Conservation (phyloP, 2,888 invertebrate genomes). For the Pogonocherus hispidulus region DNA sequence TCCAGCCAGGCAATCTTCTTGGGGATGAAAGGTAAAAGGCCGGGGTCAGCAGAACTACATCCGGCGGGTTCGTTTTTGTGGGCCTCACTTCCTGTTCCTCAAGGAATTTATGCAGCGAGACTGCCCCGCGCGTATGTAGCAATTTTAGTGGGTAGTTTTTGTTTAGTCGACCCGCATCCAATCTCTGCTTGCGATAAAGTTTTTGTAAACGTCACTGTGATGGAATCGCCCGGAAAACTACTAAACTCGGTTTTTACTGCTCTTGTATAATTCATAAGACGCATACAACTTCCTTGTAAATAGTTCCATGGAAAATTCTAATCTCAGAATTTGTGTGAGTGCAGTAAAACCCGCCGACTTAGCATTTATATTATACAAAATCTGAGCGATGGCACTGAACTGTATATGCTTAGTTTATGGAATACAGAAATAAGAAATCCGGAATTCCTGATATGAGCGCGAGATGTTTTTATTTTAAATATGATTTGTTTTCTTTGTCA, state of each 20-base stretch:
- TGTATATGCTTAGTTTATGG: slow-evolving; percentile 1
- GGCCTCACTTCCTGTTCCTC: slow-evolving; percentile 13
- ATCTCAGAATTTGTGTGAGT: slow-evolving; percentile 34
- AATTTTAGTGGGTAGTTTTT: slow-evolving; percentile 25
- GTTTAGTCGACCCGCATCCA: slow-evolving; percentile 17
- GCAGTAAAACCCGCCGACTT: slow-evolving; percentile 12
- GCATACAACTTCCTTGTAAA: slow-evolving; percentile 30
- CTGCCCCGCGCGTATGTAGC: slow-evolving; percentile 6
- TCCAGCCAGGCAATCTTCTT: not conserved
- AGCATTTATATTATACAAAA: slow-evolving; percentile 24
- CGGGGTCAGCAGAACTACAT: not conserved
- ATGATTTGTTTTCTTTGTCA: too few relatives aligned
- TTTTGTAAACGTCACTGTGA: slow-evolving; percentile 17
- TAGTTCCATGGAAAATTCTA: slow-evolving; percentile 41
- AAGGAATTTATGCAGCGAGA: slow-evolving; percentile 13
- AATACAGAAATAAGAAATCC: slow-evolving; percentile 1
- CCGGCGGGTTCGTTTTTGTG: not conserved
- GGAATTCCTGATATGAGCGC: too few relatives aligned
- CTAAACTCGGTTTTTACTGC: slow-evolving; percentile 30
- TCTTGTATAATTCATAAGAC: slow-evolving; percentile 44
- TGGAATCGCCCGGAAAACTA: slow-evolving; percentile 27
- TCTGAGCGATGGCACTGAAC: not conserved
- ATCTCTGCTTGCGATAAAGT: slow-evolving; percentile 20
- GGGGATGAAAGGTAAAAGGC: not conserved
- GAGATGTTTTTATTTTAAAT: too few relatives aligned